phyloP scores from a whole-genome alignment of 1,140 invertebrate genomes.

The Diorhabda elongata region DNA sequence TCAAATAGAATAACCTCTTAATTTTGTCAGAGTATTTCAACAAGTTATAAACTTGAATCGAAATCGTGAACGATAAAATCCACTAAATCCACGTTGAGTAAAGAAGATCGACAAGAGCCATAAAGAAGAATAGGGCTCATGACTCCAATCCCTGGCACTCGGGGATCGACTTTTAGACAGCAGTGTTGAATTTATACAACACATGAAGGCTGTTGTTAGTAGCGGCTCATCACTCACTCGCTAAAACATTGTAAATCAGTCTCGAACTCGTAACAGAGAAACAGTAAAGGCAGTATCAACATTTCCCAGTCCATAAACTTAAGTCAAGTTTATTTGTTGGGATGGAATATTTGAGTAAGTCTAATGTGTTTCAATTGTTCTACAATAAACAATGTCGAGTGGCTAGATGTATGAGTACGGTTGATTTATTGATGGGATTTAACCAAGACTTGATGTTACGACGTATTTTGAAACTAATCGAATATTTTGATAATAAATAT shows the following conservation, averaged over 20 bases:
- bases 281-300: conserved; percentile 24
- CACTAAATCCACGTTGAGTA: conserved; percentile 17
- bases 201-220: conserved; percentile 44
- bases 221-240: conserved; percentile 41
- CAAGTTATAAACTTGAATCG: background rate
- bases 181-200: conserved; percentile 40
- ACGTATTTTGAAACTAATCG: too few species aligned
- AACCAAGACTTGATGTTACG: background rate
- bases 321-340: conserved; percentile 35
- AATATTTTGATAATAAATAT: too few species aligned
- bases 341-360: conserved; percentile 38
- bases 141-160: conserved; percentile 20
- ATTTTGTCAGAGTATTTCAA: too few species aligned
- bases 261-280: background rate
- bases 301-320: conserved; percentile 40
- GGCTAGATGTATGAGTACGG: conserved; percentile 22
- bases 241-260: conserved; percentile 39
- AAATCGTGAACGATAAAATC: conserved; percentile 21
- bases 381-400: conserved; percentile 39
- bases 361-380: conserved; percentile 40
- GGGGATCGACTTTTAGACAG: conserved; percentile 21
- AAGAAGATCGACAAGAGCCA: conserved; percentile 8
- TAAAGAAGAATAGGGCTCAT: conserved; percentile 21
- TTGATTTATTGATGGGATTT: conserved; percentile 17
- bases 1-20: too few species aligned